Percentiles rank a stretch among this genome's conserved stretches.
Evolutionary conservation across 2,797 vertebrate species (phyloP).

Genomic region (Falco naumanni): DNA sequence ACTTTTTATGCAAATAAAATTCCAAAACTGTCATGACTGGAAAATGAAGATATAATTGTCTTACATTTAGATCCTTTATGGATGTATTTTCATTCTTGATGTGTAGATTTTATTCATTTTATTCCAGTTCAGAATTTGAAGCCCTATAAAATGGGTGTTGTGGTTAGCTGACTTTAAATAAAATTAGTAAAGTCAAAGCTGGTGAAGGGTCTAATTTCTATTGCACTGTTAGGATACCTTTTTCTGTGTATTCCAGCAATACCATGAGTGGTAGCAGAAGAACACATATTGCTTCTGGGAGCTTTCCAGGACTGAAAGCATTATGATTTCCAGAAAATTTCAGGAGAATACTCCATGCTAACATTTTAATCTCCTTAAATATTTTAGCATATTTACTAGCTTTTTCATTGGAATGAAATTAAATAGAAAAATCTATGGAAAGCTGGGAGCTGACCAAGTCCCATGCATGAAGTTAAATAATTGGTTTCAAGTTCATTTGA

Average conservation of each 20-base stretch:
- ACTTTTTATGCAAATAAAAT: background rate
- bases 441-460: background rate
- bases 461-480: background rate
- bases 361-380: background rate
- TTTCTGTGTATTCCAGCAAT: background rate
- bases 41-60: background rate
- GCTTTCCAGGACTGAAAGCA: background rate
- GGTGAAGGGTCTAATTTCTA: rapidly evolving
- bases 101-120: background rate
- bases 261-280: background rate
- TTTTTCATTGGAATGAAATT: background rate
- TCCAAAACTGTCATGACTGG: background rate
- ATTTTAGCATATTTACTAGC: background rate
- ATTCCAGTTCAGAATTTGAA: background rate
- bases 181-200: background rate
- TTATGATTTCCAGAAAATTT: background rate
- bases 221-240: background rate
- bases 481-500: background rate
- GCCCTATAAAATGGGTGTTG: background rate
- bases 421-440: background rate
- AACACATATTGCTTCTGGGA: background rate
- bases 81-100: background rate
- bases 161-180: background rate
- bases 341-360: background rate
- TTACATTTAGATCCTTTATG: background rate